Conservation (phyloP, 2,113 vertebrate species). For the Plecturocebus donacophilus region DNA sequence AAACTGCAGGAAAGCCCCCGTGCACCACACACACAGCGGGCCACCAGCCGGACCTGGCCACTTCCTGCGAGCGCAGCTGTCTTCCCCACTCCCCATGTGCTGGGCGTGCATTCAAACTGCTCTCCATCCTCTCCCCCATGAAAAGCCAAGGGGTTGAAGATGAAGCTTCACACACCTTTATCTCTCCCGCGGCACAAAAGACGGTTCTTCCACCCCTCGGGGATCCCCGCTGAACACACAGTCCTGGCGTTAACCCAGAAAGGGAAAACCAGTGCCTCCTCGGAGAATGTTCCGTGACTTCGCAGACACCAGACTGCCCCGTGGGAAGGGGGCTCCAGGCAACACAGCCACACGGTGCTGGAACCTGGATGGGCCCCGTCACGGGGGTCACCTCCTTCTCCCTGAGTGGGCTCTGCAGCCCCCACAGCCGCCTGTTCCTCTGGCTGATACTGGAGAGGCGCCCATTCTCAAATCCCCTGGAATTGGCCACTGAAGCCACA, state of each 20-base stretch:
- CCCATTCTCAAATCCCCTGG: not conserved
- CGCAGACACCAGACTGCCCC: not conserved
- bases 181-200: not conserved
- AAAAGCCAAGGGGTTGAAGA: not conserved
- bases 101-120: fast-evolving
- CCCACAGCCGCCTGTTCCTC: not conserved
- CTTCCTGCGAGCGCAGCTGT: not conserved
- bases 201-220: not conserved
- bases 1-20: fast-evolving
- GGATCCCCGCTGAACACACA: not conserved
- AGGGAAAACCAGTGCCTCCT: not conserved
- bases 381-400: not conserved
- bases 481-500: not conserved
- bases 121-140: fast-evolving
- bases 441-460: not conserved
- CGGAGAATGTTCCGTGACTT: fast-evolving
- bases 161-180: not conserved
- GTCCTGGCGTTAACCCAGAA: fast-evolving
- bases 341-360: fast-evolving
- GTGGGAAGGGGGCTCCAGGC: not conserved
- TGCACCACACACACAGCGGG: not conserved
- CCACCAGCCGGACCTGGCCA: fast-evolving
- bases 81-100: not conserved
- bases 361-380: fast-evolving
- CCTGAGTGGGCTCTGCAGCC: not conserved